Conservation (phyloP, 2,888 invertebrate genomes). For the Phengaris arion region DNA sequence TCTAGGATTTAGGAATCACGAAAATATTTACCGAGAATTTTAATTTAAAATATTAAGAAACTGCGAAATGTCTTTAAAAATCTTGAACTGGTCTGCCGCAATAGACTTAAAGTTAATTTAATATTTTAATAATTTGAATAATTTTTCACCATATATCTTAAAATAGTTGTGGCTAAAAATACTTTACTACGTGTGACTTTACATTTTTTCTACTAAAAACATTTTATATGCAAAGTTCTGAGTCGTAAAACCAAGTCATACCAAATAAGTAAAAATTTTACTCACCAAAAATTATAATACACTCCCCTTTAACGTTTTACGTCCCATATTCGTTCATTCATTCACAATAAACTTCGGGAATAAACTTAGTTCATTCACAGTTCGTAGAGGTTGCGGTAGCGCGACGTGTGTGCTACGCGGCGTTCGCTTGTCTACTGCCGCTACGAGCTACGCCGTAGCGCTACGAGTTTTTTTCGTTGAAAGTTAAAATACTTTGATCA, state of each 20-base stretch:
- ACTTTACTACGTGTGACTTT: too few relatives aligned
- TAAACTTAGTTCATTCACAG: constrained; percentile 44
- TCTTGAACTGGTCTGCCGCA: too few relatives aligned
- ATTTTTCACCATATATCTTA: too few relatives aligned
- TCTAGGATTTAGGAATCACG: not conserved
- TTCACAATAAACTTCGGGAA: not conserved
- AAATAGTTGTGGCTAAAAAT: too few relatives aligned
- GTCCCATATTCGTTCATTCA: not conserved
- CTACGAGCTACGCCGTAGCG: constrained; percentile 59
- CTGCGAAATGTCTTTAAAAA: too few relatives aligned
- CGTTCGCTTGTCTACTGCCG: constrained; percentile 61
- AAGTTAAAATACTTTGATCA: not conserved
- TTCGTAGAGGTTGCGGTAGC: constrained; percentile 38
- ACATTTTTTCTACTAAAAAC: too few relatives aligned
- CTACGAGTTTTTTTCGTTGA: not conserved
- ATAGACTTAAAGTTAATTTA: too few relatives aligned
- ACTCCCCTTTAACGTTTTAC: not conserved
- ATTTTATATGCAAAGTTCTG: too few relatives aligned
- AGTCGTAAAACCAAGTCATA: too few relatives aligned
- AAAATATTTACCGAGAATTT: not conserved
- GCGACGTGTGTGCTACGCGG: constrained; percentile 58
- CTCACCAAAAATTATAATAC: not conserved
- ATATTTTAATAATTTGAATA: too few relatives aligned
- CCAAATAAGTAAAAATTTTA: not conserved
- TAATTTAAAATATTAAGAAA: not conserved